Conservation (phyloP, 2,113 vertebrate genomes). For the Castor canadensis region DNA sequence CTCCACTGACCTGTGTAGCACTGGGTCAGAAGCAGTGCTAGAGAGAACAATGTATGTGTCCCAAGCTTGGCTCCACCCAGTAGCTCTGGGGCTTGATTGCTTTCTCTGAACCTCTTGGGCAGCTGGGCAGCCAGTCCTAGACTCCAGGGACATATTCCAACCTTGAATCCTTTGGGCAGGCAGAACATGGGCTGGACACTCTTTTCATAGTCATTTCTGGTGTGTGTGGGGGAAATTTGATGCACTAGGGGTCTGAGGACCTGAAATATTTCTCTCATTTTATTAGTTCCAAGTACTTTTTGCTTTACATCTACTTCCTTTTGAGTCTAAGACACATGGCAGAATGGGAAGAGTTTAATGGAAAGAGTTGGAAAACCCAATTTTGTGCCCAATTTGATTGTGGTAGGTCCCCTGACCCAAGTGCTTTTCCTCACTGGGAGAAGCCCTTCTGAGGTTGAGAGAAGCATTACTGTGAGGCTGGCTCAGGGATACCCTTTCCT, state of each 20-base stretch:
- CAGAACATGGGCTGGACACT: background rate
- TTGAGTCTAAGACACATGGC: background rate
- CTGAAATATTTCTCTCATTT: background rate
- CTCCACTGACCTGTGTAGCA: conserved; percentile 24
- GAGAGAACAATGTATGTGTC: background rate
- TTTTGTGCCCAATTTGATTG: background rate
- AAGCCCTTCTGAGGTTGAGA: background rate
- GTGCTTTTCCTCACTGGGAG: background rate
- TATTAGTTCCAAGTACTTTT: background rate
- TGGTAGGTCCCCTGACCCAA: background rate
- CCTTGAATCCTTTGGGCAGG: background rate
- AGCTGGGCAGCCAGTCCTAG: background rate
- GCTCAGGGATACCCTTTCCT: background rate
- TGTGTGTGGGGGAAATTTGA: background rate
- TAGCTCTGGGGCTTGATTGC: background rate
- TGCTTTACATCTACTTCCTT: background rate
- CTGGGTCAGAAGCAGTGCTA: background rate
- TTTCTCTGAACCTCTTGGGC: background rate
- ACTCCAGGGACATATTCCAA: background rate
- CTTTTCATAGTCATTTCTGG: background rate
- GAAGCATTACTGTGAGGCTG: background rate
- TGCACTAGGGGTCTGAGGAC: background rate
- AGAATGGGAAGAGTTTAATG: background rate
- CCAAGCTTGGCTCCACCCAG: background rate
- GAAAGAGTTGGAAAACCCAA: background rate